A percentile compares a stretch with the other conserved stretches of the same genome.
phyloP scores from a whole-genome alignment of 2,797 vertebrate genomes.

The Eleutherodactylus coqui region DNA sequence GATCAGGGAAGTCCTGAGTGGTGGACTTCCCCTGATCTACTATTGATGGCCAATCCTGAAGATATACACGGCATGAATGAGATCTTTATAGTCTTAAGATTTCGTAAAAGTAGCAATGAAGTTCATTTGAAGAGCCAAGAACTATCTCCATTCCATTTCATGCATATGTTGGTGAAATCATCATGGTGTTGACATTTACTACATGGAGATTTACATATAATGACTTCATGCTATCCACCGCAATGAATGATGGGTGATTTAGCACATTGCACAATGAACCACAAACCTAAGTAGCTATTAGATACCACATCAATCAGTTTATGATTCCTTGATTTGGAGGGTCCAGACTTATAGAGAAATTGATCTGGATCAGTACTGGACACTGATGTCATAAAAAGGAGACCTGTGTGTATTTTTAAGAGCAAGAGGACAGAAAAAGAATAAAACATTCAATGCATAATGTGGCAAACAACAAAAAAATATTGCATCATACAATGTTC shows the following conservation, averaged over 20 bases:
- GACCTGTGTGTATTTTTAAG: conserved; percentile 68
- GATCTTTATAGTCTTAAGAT: not conserved
- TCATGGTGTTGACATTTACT: conserved; percentile 1
- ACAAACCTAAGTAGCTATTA: conserved; percentile 93
- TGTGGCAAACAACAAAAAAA: not conserved
- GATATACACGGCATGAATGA: not conserved
- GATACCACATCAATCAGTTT: conserved; percentile 76
- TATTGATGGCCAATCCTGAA: no score
- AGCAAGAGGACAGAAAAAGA: conserved; percentile 67
- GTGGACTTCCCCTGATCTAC: no score
- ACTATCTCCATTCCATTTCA: not conserved
- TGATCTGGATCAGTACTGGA: conserved; percentile 80
- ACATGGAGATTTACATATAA: not conserved
- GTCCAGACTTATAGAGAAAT: conserved; percentile 85
- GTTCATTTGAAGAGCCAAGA: no score
- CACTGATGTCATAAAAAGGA: conserved; percentile 83
- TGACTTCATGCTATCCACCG: not conserved
- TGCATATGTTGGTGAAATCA: conserved; percentile 21
- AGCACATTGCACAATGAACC: conserved; percentile 70
- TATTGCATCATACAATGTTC: not conserved
- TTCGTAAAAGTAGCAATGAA: not conserved
- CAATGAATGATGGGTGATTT: conserved; percentile 25
- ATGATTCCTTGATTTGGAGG: conserved; percentile 73
- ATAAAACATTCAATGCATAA: not conserved
- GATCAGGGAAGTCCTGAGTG: no score